Base-by-base conservation (phyloP, 2,797 vertebrate species). In the Carapus acus region DNA sequence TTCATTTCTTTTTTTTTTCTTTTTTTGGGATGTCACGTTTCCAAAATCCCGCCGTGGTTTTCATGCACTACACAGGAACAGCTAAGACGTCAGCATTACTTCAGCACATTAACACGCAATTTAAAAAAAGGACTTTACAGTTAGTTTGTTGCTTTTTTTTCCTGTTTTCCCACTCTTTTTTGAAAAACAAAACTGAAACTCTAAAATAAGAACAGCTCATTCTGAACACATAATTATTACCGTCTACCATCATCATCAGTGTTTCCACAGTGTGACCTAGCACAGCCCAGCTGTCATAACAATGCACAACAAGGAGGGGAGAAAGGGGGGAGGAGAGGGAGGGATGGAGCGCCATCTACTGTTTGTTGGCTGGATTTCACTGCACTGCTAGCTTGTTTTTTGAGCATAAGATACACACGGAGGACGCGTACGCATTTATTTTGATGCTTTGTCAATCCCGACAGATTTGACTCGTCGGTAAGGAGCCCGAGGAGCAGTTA, bases 1-100 rank as follows among this genome's bases (percentile, higher is more conserved):
- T n/a, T n/a, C n/a, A n/a, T n/a, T n/a, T n/a, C n/a, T n/a, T n/a
- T n/a, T n/a, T n/a, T n/a, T n/a, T n/a, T n/a, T n/a, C n/a, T n/a
- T n/a, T n/a, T n/a, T n/a, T n/a, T n/a, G n/a, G n/a, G n/a, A n/a
- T 41, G 52, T 45, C 20, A 54, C 29, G 8, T 49, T 43, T 60
- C 77, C 74, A 71, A 82, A 83, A n/a, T 83, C 49, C 27, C 27
- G 27, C 6, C 27, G 68, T 78, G 50, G 66, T 83, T 69, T 59
- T 86, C 89, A 89, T 89, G 89, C 89, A 90, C 85, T 89, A 90
- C 78, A 81, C 80, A 88, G 73, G 76, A 87, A 89, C 87, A 86
- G 83, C 83, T 86, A 86, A 76, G 74, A 83, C 81, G 82, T 86
- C 76, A 70, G 83, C 85, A 81, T 85, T 83, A 88, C 79, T 74